A percentile compares a stretch with the other conserved stretches of the same genome.
phyloP scores from a whole-genome alignment of 2,888 invertebrate species.

The Aspidiotus destructor region DNA sequence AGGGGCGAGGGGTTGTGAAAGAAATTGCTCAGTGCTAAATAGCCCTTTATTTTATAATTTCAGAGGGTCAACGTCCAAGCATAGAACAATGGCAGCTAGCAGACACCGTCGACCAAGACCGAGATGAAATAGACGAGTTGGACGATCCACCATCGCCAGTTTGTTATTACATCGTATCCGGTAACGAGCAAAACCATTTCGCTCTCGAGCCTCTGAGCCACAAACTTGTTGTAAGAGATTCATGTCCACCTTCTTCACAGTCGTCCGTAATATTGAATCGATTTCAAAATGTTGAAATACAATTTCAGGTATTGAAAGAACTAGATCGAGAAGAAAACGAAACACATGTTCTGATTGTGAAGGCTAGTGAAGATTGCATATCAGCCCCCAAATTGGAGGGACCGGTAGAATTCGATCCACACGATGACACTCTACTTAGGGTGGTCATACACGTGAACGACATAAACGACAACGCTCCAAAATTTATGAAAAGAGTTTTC shows the following conservation, averaged over 20 bases:
- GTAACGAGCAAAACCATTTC: slow-evolving; percentile 65
- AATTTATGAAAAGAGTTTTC: slow-evolving; percentile 68
- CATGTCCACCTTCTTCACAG: not conserved
- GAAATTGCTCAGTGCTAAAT: no score
- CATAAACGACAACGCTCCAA: slow-evolving; percentile 84
- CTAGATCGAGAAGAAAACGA: slow-evolving; percentile 65
- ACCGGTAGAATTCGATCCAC: slow-evolving; percentile 38
- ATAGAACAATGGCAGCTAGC: slow-evolving; percentile 60
- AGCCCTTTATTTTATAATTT: not conserved
- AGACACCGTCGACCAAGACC: slow-evolving; percentile 66
- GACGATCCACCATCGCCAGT: slow-evolving; percentile 71
- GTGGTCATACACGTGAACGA: slow-evolving; percentile 65
- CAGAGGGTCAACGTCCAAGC: slow-evolving; percentile 45
- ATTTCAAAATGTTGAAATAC: not conserved
- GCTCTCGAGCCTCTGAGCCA: slow-evolving; percentile 62
- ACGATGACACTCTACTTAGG: slow-evolving; percentile 60
- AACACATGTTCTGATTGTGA: slow-evolving; percentile 59
- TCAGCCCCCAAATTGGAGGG: slow-evolving; percentile 49
- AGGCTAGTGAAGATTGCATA: slow-evolving; percentile 75
- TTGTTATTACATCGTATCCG: slow-evolving; percentile 86
- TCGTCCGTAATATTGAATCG: not conserved
- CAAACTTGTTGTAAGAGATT: slow-evolving; percentile 50
- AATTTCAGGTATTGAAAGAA: slow-evolving; percentile 48
- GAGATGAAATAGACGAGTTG: slow-evolving; percentile 66
- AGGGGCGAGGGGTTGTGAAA: no score